Evolutionary conservation across 2,797 vertebrate genomes (phyloP), one percentile per base, ranked within the genome.

Genomic region (Salarias fasciatus): DNA sequence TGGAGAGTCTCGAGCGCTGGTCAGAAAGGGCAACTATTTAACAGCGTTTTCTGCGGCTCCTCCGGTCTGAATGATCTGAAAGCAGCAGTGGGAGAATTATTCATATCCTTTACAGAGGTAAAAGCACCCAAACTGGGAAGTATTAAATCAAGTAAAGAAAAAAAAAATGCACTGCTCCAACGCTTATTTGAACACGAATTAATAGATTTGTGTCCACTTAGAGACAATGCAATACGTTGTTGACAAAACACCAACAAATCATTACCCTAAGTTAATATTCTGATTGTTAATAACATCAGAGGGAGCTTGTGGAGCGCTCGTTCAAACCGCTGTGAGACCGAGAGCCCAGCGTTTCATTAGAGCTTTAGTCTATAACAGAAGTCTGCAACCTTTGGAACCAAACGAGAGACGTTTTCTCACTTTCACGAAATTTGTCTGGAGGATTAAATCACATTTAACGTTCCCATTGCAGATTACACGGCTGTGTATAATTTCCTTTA

Each of bases 11-110:
- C 5, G 63, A 57, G 54, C 33, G 1, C 10, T 30, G 48, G 28
- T 13, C 33, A 72, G 42, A 65, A 49, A 61, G 15, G 49, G 41
- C 35, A 57, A 66, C 44, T 55, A 18, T 46, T 54, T 47, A 51
- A 61, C 3, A 8, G 28, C 37, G 48, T 35, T 31, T n/a, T 55
- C 13, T 42, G 24, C 3, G 51, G 8, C 24, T 29, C 24, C 10
- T 18, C 2, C 11, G 11, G 5, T 13, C 35, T 2, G 18, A 43
- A 31, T 8, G 9, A 64, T 31, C 13, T 64, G 40, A 56, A 63
- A 51, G 14, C 15, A 54, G 46, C 11, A 8, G 11, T 45, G 10
- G 5, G 7, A 45, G 37, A 57, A 35, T 13, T 18, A 50, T 61
- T 11, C 8, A 31, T 38, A 44, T 31, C 3, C 4, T 48, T 51